Evolutionary conservation across 2,888 invertebrate genomes (phyloP).

Genomic region (Sussaba pulchella): DNA sequence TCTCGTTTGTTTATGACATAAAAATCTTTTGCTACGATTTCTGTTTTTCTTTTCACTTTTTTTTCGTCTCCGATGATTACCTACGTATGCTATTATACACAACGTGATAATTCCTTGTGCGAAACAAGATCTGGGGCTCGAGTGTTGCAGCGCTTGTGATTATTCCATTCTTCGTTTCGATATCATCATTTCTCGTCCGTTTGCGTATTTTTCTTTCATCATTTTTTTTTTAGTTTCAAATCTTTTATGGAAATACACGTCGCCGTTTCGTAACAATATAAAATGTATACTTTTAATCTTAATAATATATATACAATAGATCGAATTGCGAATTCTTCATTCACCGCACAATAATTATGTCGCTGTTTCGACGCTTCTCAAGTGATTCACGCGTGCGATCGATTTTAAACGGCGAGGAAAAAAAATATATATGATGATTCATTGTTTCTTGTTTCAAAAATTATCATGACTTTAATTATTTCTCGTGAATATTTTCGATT

Average conservation of each 20-base stretch:
- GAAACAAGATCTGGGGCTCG: conserved; percentile 26
- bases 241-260: conserved; percentile 50
- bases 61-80: too few species aligned
- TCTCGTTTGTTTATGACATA: conserved; percentile 56
- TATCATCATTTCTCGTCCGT: conserved; percentile 14
- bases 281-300: conserved; percentile 65
- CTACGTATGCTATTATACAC: conserved; percentile 55
- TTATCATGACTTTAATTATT: background rate
- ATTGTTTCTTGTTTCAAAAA: conserved; percentile 3
- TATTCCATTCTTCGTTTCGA: conserved; percentile 5
- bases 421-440: background rate
- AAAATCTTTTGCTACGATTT: conserved; percentile 57
- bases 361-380: conserved; percentile 35
- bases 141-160: conserved; percentile 14
- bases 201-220: conserved; percentile 21
- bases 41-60: conserved; percentile 22
- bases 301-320: conserved; percentile 63
- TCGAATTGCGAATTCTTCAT: conserved; percentile 52
- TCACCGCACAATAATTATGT: conserved; percentile 20
- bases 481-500: background rate
- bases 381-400: conserved; percentile 24
- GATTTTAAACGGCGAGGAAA: conserved; percentile 12
- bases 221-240: conserved; percentile 24
- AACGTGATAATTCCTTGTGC: conserved; percentile 43
- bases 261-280: conserved; percentile 62